Percentiles rank a stretch among this genome's conserved stretches.
These are phyloP conservation scores for Hydrophis major DNA, from an alignment of 2,797 vertebrate species.

Conservation along the genomic window DNA sequence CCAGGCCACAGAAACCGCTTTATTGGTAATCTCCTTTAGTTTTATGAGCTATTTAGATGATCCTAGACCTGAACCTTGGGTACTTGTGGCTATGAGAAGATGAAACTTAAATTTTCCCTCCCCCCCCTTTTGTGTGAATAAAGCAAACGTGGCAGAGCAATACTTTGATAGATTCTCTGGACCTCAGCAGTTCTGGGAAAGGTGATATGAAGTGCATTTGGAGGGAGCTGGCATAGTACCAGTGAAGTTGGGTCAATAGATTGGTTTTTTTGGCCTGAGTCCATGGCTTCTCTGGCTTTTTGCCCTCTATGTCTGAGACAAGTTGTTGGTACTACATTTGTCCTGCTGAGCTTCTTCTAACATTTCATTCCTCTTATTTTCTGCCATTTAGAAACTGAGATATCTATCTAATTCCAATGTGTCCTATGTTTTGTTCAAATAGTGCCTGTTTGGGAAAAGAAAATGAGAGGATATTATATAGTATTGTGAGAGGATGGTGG, in stretches of 20 bases:
- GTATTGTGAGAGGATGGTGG: too few species aligned
- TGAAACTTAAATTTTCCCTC: neutral
- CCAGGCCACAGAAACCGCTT: neutral
- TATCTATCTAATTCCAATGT: neutral
- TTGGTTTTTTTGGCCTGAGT: neutral
- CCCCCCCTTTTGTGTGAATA: neutral
- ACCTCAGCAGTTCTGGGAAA: neutral
- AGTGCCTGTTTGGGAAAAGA: neutral
- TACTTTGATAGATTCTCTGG: neutral
- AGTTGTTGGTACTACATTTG: neutral
- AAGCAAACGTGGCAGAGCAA: neutral
- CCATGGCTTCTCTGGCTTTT: neutral
- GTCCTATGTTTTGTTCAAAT: neutral
- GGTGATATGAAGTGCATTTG: neutral
- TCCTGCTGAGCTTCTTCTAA: neutral
- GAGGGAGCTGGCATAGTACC: neutral
- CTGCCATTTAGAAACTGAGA: neutral
- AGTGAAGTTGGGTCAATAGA: neutral
- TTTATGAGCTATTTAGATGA: neutral
- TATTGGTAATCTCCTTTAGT: neutral
- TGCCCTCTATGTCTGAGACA: neutral
- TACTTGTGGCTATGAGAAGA: neutral
- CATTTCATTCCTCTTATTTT: neutral
- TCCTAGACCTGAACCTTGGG: neutral
- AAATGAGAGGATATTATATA: neutral